Percentiles rank a stretch among this genome's conserved stretches.
Conservation (phyloP, 2,888 invertebrate genomes). For the Eupithecia abbreviata region DNA sequence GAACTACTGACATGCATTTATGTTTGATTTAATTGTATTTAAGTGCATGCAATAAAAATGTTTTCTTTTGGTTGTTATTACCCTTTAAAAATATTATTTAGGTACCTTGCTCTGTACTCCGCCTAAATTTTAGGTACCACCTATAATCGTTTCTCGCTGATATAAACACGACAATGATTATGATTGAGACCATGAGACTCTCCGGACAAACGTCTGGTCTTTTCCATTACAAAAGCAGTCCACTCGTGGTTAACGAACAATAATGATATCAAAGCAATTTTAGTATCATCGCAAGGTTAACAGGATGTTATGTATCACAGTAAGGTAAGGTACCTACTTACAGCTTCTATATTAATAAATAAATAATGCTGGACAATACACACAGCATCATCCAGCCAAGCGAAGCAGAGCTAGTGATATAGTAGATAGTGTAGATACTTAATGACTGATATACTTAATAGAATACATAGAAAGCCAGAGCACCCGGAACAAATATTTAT, state of each 20-base stretch:
- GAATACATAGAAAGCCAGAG: too few species aligned
- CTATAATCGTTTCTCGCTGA: not conserved
- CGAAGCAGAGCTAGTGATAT: too few species aligned
- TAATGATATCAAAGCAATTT: constrained; percentile 1
- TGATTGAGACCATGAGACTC: not conserved
- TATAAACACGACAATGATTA: not conserved
- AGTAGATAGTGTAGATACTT: too few species aligned
- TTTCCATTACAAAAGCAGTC: not conserved
- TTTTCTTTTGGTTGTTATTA: not conserved
- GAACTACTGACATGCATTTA: constrained; percentile 28
- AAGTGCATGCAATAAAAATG: not conserved
- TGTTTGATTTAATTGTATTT: not conserved
- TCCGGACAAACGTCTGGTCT: not conserved
- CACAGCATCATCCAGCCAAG: too few species aligned
- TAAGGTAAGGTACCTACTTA: not conserved
- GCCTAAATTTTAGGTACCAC: not conserved
- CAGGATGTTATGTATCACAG: not conserved
- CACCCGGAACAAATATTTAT: too few species aligned
- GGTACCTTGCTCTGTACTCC: not conserved
- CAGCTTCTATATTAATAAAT: not conserved
- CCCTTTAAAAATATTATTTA: not conserved
- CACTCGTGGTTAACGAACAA: not conserved
- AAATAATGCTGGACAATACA: too few species aligned
- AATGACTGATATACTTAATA: too few species aligned
- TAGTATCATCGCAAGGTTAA: not conserved